Conservation (phyloP, 2,888 invertebrate species). For the Amaurobius ferox region DNA sequence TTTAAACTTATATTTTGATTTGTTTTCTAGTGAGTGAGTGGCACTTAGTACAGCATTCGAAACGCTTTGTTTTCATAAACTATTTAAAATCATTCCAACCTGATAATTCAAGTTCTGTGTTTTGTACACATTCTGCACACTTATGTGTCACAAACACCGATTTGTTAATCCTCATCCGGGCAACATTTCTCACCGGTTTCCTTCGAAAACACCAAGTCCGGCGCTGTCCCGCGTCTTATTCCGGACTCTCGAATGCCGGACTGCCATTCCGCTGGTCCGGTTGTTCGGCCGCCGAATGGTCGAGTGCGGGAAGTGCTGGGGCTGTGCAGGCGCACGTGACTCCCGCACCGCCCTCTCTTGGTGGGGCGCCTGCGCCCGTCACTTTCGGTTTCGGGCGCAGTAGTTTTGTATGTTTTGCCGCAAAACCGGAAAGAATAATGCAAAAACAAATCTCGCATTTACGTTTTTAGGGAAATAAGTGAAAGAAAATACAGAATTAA, state of each 20-base stretch:
- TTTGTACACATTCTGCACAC: too few relatives aligned
- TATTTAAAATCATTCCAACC: too few relatives aligned
- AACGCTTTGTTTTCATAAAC: too few relatives aligned
- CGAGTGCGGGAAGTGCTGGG: constrained; percentile 6
- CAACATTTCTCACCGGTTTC: background rate
- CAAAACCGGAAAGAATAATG: background rate
- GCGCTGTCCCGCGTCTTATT: constrained; percentile 10
- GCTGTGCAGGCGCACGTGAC: background rate
- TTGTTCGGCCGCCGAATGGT: background rate
- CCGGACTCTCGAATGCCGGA: constrained; percentile 5
- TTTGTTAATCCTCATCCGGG: background rate
- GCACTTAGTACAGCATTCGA: background rate
- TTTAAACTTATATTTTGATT: too few relatives aligned
- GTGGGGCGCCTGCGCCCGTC: constrained; percentile 27
- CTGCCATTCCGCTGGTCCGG: constrained; percentile 10
- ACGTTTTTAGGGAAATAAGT: background rate
- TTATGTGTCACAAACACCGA: too few relatives aligned
- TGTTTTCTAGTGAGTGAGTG: too few relatives aligned
- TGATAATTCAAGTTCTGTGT: too few relatives aligned
- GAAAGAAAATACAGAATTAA: background rate
- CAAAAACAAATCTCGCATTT: too few relatives aligned
- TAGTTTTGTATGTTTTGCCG: background rate
- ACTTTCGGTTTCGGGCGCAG: constrained; percentile 10
- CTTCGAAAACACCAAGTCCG: background rate
- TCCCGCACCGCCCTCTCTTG: background rate